Base-by-base conservation (phyloP, 1,140 invertebrate genomes). In the Bombus balteatus region DNA sequence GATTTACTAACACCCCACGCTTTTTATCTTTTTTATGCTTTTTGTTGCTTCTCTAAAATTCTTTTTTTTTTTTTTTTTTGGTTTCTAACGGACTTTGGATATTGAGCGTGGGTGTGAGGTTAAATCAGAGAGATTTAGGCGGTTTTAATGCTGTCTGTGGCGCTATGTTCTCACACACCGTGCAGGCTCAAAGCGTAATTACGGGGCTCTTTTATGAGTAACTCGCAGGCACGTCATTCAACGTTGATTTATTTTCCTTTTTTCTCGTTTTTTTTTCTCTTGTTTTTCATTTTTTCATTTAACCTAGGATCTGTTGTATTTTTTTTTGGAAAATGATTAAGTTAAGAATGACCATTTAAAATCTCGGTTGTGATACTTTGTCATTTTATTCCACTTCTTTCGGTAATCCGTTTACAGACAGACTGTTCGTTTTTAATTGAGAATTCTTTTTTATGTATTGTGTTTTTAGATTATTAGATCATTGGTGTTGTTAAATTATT, bases 91-190 rank as follows among this genome's bases (percentile, higher is more conserved):
- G 37, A 28, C 15, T 41, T 41, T 77, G 57, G 62, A 78, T 78
- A 41, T 78, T 12, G 39, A 41, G 18, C 1, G 15, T 41, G 15
- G n/a, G 9, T 39, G 74, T 32, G 47, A 76, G 8, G 53, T 28
- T 78, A 78, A 41, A 78, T 78, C 62, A 37, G 75, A 28, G 37
- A 28, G 28, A 65, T 78, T 65, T 43, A 41, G 57, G n/a, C 10
- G 37, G 57, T 66, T 77, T 75, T 62, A 41, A 62, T 39, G 37
- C 53, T 77, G 25, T 39, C 75, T 62, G 75, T 59, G 37, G 25
- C 18, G 74, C 13, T 34, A 28, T 25, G 57, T 62, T 62, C 75
- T 59, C 74, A 25, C 53, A 13, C 34, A 57, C 25, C 47, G 75
- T 22, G 73, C 32, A 0, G 34, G 25, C 22, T 39, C 57, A 62